These are phyloP conservation scores for Labrus mixtus DNA, from an alignment of 2,113 vertebrate genomes.

Conservation along the genomic window DNA sequence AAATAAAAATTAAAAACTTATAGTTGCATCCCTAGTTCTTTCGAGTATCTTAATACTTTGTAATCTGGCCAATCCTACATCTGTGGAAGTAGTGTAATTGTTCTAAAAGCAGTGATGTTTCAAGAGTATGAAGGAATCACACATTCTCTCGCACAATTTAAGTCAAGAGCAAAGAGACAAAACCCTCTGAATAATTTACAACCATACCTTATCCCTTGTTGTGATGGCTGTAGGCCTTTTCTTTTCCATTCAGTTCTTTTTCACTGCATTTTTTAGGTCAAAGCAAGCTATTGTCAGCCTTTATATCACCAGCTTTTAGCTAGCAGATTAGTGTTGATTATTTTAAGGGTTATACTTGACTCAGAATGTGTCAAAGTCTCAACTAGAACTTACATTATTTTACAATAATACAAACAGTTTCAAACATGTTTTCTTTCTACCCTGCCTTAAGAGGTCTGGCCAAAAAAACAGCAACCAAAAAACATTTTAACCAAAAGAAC, in stretches of 20 bases:
- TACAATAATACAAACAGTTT: background rate
- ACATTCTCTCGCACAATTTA: background rate
- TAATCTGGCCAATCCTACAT: background rate
- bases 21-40: background rate
- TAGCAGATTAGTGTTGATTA: background rate
- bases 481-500: no score
- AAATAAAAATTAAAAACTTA: background rate
- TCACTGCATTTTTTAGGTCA: slow-evolving; percentile 11
- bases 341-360: background rate
- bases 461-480: no score
- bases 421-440: background rate
- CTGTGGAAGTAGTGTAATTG: background rate
- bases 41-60: background rate
- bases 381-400: background rate
- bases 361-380: background rate
- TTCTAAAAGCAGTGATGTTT: background rate
- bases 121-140: background rate
- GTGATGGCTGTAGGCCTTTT: background rate
- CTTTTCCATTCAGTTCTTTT: slow-evolving; percentile 5
- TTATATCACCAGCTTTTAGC: background rate
- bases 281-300: background rate
- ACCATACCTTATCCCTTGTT: background rate
- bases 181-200: slow-evolving; percentile 20
- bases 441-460: no score
- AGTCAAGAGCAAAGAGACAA: background rate